Evolutionary conservation across 1,140 invertebrate genomes (phyloP).

Genomic region (Oscheius sp.): DNA sequence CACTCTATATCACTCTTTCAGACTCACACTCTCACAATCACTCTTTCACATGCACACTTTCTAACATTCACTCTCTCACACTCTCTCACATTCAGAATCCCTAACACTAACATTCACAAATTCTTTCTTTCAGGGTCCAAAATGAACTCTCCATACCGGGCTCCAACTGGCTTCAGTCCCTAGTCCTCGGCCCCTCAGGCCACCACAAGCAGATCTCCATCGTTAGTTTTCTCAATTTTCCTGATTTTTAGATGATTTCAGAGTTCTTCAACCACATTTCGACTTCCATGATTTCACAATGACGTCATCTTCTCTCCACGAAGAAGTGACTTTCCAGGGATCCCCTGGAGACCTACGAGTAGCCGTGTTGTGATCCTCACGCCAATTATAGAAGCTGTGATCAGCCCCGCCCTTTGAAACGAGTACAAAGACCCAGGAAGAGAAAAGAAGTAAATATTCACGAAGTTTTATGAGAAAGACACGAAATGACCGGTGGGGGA

Average conservation of each 20-base stretch:
- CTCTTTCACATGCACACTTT: not conserved
- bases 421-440: no score
- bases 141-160: slow-evolving; percentile 13
- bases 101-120: not conserved
- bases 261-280: not conserved
- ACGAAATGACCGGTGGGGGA: not conserved
- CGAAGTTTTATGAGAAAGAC: slow-evolving; percentile 3
- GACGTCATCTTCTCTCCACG: no score
- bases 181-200: not conserved
- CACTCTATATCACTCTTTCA: no score
- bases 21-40: not conserved
- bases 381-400: no score
- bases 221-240: slow-evolving; percentile 15
- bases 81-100: no score
- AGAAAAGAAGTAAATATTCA: slow-evolving; percentile 1
- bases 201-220: slow-evolving; percentile 34
- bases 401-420: no score
- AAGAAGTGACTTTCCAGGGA: not conserved
- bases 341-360: not conserved
- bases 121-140: slow-evolving; percentile 9
- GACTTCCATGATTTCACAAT: not conserved
- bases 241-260: no score
- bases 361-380: not conserved
- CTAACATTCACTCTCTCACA: no score
- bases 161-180: not conserved